A percentile compares a stretch with the other conserved stretches of the same genome.
These are phyloP conservation scores for Creontiades dilutus DNA, from an alignment of 2,888 invertebrate species.

Conservation along the genomic window DNA sequence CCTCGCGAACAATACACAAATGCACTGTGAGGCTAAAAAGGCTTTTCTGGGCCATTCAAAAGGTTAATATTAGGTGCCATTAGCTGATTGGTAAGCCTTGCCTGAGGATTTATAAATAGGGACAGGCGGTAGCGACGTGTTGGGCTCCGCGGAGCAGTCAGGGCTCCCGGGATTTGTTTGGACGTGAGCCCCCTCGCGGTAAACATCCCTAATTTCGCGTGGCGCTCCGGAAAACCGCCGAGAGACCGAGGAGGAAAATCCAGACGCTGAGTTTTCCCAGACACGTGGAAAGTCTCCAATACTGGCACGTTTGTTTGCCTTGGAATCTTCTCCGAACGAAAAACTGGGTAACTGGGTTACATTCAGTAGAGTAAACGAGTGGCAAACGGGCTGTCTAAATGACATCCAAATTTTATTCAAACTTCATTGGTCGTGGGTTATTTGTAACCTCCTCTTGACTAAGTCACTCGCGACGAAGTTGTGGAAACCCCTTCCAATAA, in stretches of 20 bases:
- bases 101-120: conserved; percentile 63
- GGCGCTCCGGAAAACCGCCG: conserved; percentile 5
- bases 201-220: conserved; percentile 49
- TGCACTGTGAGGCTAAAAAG: not conserved
- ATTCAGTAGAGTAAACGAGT: too few species aligned
- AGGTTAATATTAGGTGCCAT: conserved; percentile 63
- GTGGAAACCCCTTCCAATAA: too few species aligned
- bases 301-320: not conserved
- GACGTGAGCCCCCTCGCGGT: conserved; percentile 1
- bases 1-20: not conserved
- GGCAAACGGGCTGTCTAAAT: too few species aligned
- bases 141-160: conserved; percentile 23
- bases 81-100: conserved; percentile 62
- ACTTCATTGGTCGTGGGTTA: too few species aligned
- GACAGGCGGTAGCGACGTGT: conserved; percentile 45
- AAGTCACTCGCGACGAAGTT: too few species aligned
- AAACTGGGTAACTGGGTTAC: too few species aligned
- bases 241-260: conserved; percentile 21
- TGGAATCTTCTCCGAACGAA: not conserved
- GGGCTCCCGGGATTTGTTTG: conserved; percentile 51
- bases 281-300: not conserved
- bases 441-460: too few species aligned
- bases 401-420: too few species aligned
- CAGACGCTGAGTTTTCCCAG: not conserved
- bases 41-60: conserved; percentile 48